These are phyloP conservation scores for Sphaerodactylus townsendi DNA, from an alignment of 2,113 vertebrate species.

Conservation along the genomic window DNA sequence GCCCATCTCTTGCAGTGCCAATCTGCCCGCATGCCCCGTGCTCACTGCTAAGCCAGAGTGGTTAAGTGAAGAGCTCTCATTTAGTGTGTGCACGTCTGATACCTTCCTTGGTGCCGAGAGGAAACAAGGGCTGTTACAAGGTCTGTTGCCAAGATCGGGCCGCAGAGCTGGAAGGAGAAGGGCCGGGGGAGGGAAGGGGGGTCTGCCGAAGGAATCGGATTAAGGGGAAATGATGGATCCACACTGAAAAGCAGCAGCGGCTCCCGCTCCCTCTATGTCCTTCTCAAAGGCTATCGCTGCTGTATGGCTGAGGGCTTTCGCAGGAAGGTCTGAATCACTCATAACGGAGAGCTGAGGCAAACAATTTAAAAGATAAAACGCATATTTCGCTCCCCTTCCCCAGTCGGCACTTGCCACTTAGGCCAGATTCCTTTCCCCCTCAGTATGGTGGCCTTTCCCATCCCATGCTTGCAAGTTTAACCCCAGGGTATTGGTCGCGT, in stretches of 20 bases:
- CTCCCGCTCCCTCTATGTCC: background rate
- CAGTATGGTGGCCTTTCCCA: background rate
- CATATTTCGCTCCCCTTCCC: background rate
- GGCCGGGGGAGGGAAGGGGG: background rate
- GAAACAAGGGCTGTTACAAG: constrained; percentile 44
- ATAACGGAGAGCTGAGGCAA: background rate
- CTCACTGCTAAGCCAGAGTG: constrained; percentile 66
- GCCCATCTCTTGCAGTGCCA: constrained; percentile 57
- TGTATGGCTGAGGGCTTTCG: background rate
- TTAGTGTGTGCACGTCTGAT: constrained; percentile 65
- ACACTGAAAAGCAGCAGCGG: background rate
- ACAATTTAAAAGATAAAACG: background rate
- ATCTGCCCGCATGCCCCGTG: constrained; percentile 39
- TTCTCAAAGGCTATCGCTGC: background rate
- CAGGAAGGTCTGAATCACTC: background rate
- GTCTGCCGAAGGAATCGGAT: background rate
- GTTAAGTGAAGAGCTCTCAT: constrained; percentile 67
- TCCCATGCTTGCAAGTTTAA: background rate
- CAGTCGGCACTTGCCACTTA: background rate
- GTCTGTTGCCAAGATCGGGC: constrained; percentile 13
- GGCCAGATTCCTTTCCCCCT: background rate
- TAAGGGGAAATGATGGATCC: too few species aligned
- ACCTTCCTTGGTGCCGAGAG: constrained; percentile 45
- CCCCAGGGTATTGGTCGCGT: background rate
- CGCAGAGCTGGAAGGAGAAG: background rate